A percentile compares a stretch with the other conserved stretches of the same genome.
Evolutionary conservation across 2,113 vertebrate genomes (phyloP).

Genomic region (Strigops habroptila): DNA sequence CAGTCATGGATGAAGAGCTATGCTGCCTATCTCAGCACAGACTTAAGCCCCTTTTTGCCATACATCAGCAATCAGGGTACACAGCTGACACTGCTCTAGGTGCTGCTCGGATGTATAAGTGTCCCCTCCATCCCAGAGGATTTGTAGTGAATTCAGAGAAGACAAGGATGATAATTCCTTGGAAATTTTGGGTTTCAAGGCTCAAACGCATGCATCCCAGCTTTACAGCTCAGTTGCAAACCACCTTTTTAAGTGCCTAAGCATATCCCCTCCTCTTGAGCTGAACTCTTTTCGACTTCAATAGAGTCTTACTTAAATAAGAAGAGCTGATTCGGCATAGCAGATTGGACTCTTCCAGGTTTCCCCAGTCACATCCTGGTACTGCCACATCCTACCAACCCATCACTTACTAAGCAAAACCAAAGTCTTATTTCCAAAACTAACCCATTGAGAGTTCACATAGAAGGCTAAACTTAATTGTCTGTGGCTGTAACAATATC

Average conservation of each 20-base stretch:
- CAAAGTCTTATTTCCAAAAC: background rate
- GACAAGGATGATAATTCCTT: background rate
- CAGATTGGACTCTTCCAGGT: background rate
- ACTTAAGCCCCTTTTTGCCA: background rate
- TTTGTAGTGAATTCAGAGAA: background rate
- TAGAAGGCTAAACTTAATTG: constrained; percentile 3
- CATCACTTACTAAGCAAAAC: background rate
- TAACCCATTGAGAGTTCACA: background rate
- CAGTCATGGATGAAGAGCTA: background rate
- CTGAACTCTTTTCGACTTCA: background rate
- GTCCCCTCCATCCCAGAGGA: background rate
- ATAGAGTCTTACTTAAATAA: background rate
- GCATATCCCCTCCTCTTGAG: background rate
- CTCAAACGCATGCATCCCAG: background rate
- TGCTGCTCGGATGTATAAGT: background rate
- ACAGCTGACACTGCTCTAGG: background rate
- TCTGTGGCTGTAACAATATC: constrained; percentile 31
- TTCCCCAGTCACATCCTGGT: background rate
- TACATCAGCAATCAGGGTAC: background rate
- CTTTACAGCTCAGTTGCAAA: background rate
- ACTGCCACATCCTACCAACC: background rate
- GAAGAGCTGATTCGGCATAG: background rate
- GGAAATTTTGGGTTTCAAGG: background rate
- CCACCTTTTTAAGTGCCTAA: background rate
- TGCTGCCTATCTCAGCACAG: background rate